Conservation (phyloP, 2,888 invertebrate species). For the Rhopalosiphum nymphaeae region DNA sequence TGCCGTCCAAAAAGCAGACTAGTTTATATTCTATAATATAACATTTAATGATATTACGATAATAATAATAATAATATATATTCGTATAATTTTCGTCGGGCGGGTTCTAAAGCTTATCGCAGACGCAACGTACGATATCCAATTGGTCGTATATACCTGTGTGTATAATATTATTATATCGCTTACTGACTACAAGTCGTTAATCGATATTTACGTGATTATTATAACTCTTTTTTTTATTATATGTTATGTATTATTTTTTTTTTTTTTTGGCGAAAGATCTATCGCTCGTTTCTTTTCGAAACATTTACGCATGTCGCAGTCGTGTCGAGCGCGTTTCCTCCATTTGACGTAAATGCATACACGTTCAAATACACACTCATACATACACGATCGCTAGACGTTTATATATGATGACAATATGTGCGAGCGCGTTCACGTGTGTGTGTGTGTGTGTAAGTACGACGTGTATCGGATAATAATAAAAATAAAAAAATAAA, state of each 20-base stretch:
- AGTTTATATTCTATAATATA: neutral
- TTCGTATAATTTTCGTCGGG: neutral
- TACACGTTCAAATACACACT: neutral
- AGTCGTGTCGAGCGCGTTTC: conserved; percentile 7
- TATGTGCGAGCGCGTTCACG: conserved; percentile 1
- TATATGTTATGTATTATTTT: neutral
- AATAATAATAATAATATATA: neutral
- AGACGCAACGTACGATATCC: neutral
- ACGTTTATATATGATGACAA: conserved; percentile 5
- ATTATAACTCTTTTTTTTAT: neutral
- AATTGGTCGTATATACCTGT: neutral
- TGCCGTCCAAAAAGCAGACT: neutral
- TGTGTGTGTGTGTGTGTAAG: neutral
- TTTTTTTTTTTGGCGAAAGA: neutral
- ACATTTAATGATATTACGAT: neutral
- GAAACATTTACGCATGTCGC: neutral
- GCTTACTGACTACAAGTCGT: neutral
- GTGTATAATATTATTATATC: neutral
- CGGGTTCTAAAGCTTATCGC: neutral
- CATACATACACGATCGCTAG: neutral
- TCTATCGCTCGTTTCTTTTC: neutral
- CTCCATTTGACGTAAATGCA: neutral
- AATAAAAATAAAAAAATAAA: conserved; percentile 21
- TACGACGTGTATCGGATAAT: conserved; percentile 21
- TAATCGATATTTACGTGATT: neutral